Evolutionary conservation across 2,113 vertebrate genomes (phyloP), one percentile per base, ranked within the genome.

Genomic region (Lepisosteus osseus): DNA sequence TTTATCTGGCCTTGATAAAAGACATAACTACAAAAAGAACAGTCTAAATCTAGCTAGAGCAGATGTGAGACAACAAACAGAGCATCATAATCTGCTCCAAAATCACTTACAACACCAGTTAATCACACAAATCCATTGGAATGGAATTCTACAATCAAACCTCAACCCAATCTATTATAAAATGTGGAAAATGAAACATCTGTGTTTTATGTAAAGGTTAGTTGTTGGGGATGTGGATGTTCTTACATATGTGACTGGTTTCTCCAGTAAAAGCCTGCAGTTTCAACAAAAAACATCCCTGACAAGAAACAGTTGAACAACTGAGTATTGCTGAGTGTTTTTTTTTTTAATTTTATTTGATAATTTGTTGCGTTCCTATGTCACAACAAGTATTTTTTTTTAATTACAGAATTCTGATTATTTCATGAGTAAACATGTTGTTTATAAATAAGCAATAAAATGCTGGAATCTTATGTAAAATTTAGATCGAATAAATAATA

Each of bases 21-120:
- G 83, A 82, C 76, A 72, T 76, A 61, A 83, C 83, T 80, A 86
- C 79, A 85, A 86, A 65, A 86, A 88, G 82, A 75, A 71, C 62
- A 65, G 43, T 55, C 65, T 67, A 41, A 5, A 66, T 71, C 57
- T 83, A 76, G 75, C 74, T 76, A 71, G 76, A 69, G 78, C 40
- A 61, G 76, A 73, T 63, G 85, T 79, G 78, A 82, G 67, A 77
- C 80, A 79, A 82, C 80, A 81, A 77, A 79, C 70, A 69, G 51
- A 71, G 73, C 74, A 56, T 62, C 69, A 72, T 80, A 76, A 87
- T 87, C 82, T 83, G 68, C 55, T 68, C 67, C 64, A 74, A 80
- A 87, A 85, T 82, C 78, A 80, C 78, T 86, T 81, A 80, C 79
- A 76, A 79, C 76, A 71, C 69, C 71, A 68, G 6, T 54, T 80